Percentiles rank a stretch among this genome's conserved stretches.
phyloP scores from a whole-genome alignment of 2,113 vertebrate genomes.

The Rhinopomastus cyanomelas region DNA sequence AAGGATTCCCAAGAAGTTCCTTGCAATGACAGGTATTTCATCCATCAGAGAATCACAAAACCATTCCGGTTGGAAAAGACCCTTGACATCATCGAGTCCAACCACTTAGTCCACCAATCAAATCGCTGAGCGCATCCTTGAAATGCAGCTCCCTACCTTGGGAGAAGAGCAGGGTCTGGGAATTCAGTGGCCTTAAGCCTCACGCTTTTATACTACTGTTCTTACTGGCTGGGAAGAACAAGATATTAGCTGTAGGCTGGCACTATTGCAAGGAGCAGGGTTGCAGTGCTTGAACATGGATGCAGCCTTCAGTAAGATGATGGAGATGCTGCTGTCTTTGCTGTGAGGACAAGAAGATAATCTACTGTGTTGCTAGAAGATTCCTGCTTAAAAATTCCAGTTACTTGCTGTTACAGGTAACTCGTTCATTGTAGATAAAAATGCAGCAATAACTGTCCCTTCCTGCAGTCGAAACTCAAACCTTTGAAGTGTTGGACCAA shows the following conservation, averaged over 20 bases:
- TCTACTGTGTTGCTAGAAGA: background rate
- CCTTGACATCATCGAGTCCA: too few relatives aligned
- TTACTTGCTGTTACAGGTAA: background rate
- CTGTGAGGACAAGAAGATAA: background rate
- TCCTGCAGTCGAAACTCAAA: background rate
- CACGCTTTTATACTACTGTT: background rate
- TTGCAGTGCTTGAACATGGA: background rate
- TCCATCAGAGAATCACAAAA: background rate
- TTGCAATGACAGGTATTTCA: background rate
- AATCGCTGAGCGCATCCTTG: background rate
- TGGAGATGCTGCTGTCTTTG: background rate
- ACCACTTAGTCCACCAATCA: too few relatives aligned
- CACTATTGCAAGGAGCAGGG: background rate
- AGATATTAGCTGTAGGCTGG: background rate
- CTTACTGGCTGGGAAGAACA: background rate
- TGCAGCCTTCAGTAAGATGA: background rate
- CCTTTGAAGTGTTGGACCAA: background rate
- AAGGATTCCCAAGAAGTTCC: background rate
- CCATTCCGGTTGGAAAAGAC: too few relatives aligned
- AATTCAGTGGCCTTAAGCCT: background rate
- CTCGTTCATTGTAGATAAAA: too few relatives aligned
- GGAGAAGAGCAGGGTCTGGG: background rate
- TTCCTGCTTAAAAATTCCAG: background rate
- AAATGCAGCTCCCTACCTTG: background rate
- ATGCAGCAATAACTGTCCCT: background rate